A percentile compares a stretch with the other conserved stretches of the same genome.
These are phyloP conservation scores for Gastrophysa polygoni DNA, from an alignment of 2,888 invertebrate genomes.

Conservation along the genomic window DNA sequence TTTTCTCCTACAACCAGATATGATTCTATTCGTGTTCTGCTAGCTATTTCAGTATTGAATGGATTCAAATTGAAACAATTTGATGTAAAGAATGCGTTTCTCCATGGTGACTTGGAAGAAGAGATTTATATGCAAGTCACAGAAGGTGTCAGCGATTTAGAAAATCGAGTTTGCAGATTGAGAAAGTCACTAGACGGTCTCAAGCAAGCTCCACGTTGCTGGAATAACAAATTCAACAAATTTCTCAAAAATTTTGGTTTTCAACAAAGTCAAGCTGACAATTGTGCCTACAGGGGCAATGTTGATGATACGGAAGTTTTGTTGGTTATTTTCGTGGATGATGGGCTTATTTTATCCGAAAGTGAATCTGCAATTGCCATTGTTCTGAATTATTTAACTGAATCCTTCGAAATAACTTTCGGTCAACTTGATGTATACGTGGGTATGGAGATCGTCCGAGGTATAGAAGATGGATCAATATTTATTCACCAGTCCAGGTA, in stretches of 20 bases:
- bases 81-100: slow-evolving; percentile 3
- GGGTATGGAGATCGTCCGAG: too few relatives aligned
- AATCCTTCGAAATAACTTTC: too few relatives aligned
- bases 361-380: too few relatives aligned
- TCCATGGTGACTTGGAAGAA: slow-evolving; percentile 2
- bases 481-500: too few relatives aligned
- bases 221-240: slow-evolving; percentile 10
- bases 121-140: slow-evolving; percentile 5
- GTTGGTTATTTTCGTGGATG: slow-evolving; percentile 14
- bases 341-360: too few relatives aligned
- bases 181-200: slow-evolving; percentile 10
- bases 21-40: slow-evolving; percentile 5
- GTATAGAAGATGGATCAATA: too few relatives aligned
- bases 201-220: slow-evolving; percentile 14
- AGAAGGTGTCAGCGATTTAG: neutral
- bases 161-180: neutral
- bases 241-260: slow-evolving; percentile 9
- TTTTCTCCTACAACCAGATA: slow-evolving; percentile 9
- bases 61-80: neutral
- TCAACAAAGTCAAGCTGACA: slow-evolving; percentile 1
- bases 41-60: neutral
- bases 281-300: slow-evolving; percentile 6
- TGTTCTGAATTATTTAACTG: too few relatives aligned
- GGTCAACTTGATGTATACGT: too few relatives aligned
- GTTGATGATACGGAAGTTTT: neutral